Conservation (phyloP, 1,140 invertebrate species). For the Belonocnema kinseyi region DNA sequence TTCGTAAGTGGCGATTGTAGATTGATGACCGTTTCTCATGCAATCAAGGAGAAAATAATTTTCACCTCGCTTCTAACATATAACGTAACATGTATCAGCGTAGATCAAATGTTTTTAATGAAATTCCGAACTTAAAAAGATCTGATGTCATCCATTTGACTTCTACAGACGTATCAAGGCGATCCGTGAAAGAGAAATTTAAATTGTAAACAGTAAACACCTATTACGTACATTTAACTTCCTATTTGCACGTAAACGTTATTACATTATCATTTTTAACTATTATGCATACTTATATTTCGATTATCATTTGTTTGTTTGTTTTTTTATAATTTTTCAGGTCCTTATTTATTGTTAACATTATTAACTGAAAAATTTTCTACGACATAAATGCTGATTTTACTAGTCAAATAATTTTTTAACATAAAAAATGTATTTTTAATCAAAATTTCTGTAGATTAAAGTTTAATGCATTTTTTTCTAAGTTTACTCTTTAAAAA, state of each 20-base stretch:
- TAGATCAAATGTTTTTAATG: not conserved
- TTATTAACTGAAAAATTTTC: no score
- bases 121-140: not conserved
- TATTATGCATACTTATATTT: not conserved
- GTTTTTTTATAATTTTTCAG: no score
- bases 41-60: not conserved
- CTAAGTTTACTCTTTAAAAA: no score
- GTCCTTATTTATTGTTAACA: no score
- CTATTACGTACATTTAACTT: not conserved
- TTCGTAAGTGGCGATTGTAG: conserved; percentile 13
- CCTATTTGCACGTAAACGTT: not conserved
- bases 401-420: no score
- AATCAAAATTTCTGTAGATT: no score
- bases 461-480: no score
- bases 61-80: not conserved
- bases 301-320: no score
- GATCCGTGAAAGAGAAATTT: conserved; percentile 1
- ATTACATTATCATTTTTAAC: not conserved
- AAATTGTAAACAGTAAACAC: not conserved
- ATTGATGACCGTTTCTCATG: not conserved
- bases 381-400: no score
- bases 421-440: no score
- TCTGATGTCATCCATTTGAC: conserved; percentile 1
- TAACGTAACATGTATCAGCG: not conserved
- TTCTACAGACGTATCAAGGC: not conserved